These are phyloP conservation scores for Poecile montanus DNA, from an alignment of 2,797 vertebrate species.

Conservation along the genomic window DNA sequence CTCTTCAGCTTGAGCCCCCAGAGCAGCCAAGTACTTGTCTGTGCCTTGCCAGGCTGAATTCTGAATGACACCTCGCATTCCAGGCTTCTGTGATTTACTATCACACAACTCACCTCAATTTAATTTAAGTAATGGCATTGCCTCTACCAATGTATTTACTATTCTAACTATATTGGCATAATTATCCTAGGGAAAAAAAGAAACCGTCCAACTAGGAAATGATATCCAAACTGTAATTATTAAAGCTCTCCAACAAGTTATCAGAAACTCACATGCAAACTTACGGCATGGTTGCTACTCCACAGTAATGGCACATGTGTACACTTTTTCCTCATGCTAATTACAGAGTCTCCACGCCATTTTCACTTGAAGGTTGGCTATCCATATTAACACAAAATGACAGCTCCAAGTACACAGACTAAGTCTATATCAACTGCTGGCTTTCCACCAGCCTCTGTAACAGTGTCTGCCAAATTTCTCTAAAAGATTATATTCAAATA, in stretches of 20 bases:
- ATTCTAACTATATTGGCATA: background rate
- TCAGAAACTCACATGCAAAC: background rate
- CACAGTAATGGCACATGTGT: fast-evolving
- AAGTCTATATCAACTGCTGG: background rate
- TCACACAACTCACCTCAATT: background rate
- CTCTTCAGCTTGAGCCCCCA: background rate
- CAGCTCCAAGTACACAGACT: background rate
- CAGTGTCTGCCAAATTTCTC: background rate
- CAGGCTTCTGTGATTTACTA: background rate
- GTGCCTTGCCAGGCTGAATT: background rate
- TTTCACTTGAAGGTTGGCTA: background rate
- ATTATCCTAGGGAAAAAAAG: background rate
- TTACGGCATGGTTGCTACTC: background rate
- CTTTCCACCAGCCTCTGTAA: background rate
- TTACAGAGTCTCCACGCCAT: background rate
- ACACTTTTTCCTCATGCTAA: background rate
- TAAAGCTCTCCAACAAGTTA: background rate
- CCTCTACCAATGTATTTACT: background rate
- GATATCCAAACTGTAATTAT: background rate
- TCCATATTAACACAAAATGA: background rate
- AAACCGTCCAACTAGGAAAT: background rate
- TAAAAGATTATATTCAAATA: background rate
- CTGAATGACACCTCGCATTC: background rate
- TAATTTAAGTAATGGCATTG: background rate
- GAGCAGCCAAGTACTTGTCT: background rate